Evolutionary conservation across 2,888 invertebrate species (phyloP), one percentile per base, ranked within the genome.

Genomic region (Tuta absoluta): DNA sequence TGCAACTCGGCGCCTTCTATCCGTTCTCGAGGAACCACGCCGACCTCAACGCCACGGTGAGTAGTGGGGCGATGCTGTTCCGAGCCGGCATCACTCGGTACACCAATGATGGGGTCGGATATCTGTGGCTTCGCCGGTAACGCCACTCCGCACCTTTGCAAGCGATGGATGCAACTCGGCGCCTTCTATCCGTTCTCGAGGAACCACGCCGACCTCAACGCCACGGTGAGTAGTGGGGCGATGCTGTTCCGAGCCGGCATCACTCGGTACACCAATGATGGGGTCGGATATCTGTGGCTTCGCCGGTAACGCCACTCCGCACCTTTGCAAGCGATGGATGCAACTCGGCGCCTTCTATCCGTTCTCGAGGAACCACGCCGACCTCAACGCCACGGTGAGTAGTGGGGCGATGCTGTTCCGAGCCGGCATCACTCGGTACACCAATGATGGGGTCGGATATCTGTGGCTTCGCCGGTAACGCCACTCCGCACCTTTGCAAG

Each of bases 241-340:
- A n/a, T n/a, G n/a, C n/a, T n/a, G n/a, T n/a, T n/a, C n/a, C n/a
- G n/a, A n/a, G n/a, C n/a, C n/a, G n/a, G n/a, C n/a, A n/a, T n/a
- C n/a, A n/a, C n/a, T 95, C 85, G 97, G 96, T 19, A 93, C 97
- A 28, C 96, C 97, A 0, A 93, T 96, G 92, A 94, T 95, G 89
- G 97, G 97, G 0, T 95, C 96, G 0, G 97, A 97, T 82, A 97
- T 97, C 70, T 97, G 97, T 86, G 97, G 97, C 0, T 97, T 97
- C 84, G 93, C 93, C 72, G 94, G 94, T 0, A 95, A 97, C 82
- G 94, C 96, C 0, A 95, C 95, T 0, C 90, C 84, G 5, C 88
- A 94, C 53, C 85, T 97, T 21, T 97, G 97, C 86, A 94, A 94
- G 75, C 92, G 97, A 0, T 97, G 97, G 97, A 95, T 95, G 92